phyloP scores from a whole-genome alignment of 2,797 vertebrate genomes.

The Enteromius unitaeniatus region DNA sequence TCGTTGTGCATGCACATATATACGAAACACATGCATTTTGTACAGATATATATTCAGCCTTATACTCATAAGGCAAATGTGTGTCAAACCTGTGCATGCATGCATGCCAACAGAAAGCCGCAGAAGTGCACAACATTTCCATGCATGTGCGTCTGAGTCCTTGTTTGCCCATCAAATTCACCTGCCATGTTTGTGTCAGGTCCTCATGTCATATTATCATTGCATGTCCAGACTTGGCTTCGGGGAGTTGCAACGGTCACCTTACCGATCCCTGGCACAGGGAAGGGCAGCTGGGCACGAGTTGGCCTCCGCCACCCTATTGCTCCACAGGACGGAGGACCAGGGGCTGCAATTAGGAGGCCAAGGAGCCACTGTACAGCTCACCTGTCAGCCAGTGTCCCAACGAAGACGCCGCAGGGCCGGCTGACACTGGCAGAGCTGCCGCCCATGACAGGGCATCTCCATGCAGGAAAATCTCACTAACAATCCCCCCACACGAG shows the following conservation, averaged over 20 bases:
- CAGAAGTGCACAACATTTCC: slow-evolving; percentile 4
- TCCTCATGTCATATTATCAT: slow-evolving; percentile 75
- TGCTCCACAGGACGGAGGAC: slow-evolving; percentile 70
- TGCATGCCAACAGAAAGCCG: neutral
- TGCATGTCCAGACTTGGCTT: slow-evolving; percentile 53
- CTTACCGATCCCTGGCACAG: slow-evolving; percentile 69
- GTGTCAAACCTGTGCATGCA: neutral
- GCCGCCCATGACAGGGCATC: slow-evolving; percentile 76
- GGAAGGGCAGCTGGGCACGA: slow-evolving; percentile 72
- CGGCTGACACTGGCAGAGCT: slow-evolving; percentile 76
- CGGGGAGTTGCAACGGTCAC: slow-evolving; percentile 55
- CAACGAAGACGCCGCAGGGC: slow-evolving; percentile 69
- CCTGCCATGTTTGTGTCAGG: slow-evolving; percentile 73
- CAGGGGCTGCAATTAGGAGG: slow-evolving; percentile 83
- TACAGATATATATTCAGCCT: neutral
- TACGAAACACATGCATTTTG: neutral
- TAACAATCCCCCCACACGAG: slow-evolving; percentile 78
- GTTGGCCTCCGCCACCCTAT: slow-evolving; percentile 66
- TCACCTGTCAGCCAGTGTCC: slow-evolving; percentile 79
- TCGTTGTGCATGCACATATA: neutral
- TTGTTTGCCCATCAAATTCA: slow-evolving; percentile 71
- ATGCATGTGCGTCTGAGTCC: neutral
- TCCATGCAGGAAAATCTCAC: slow-evolving; percentile 77
- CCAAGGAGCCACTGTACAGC: slow-evolving; percentile 70
- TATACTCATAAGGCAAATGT: neutral